phyloP scores from a whole-genome alignment of 2,888 invertebrate genomes.

The Campoplex nolae region DNA sequence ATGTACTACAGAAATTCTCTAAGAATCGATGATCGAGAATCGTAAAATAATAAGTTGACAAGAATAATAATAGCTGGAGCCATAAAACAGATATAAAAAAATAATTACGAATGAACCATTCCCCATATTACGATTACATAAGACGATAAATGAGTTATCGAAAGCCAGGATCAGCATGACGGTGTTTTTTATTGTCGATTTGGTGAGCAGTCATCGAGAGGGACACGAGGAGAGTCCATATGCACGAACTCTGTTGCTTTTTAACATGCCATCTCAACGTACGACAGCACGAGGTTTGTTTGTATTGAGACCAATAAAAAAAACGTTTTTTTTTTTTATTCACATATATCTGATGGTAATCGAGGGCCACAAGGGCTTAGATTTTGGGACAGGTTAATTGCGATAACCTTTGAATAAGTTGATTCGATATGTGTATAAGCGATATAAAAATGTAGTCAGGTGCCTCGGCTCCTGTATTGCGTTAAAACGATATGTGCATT shows the following conservation, averaged over 20 bases:
- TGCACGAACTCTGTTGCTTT: slow-evolving; percentile 50
- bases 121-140: background rate
- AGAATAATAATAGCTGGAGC: background rate
- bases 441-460: slow-evolving; percentile 51
- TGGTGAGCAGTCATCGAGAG: slow-evolving; percentile 3
- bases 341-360: slow-evolving; percentile 65
- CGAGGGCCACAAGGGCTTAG: slow-evolving; percentile 59
- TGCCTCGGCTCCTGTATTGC: slow-evolving; percentile 32
- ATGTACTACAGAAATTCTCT: background rate
- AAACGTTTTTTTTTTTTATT: slow-evolving; percentile 59
- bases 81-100: background rate
- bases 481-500: slow-evolving; percentile 28
- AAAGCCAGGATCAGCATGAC: slow-evolving; percentile 35
- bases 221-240: slow-evolving; percentile 42
- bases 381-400: slow-evolving; percentile 77
- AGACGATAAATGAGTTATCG: slow-evolving; percentile 38
- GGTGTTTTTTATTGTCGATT: slow-evolving; percentile 36
- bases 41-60: background rate
- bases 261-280: background rate
- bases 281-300: background rate
- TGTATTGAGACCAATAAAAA: slow-evolving; percentile 52
- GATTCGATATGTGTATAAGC: slow-evolving; percentile 6
- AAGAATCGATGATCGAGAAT: background rate
- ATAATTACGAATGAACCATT: background rate
- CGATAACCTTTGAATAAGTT: slow-evolving; percentile 73